These are phyloP conservation scores for Volucella zonaria DNA, from an alignment of 2,888 invertebrate genomes.

Conservation along the genomic window DNA sequence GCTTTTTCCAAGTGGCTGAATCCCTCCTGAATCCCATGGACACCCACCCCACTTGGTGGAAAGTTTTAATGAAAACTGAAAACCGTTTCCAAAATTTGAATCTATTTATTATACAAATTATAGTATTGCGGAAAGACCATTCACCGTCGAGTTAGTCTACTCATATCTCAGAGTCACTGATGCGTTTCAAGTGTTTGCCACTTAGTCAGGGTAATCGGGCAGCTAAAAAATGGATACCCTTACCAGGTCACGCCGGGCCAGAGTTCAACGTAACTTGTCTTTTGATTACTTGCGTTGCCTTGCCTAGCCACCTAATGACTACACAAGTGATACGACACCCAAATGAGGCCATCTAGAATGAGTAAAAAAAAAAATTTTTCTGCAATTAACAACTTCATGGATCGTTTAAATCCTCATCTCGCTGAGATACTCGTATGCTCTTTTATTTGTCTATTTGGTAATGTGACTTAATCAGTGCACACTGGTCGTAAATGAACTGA, in stretches of 20 bases:
- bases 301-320: too few species aligned
- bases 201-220: neutral
- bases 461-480: neutral
- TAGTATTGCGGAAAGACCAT: neutral
- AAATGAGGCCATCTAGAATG: too few species aligned
- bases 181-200: constrained; percentile 23
- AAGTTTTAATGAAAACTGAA: constrained; percentile 19
- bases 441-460: neutral
- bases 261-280: too few species aligned
- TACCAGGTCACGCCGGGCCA: neutral
- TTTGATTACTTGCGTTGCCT: too few species aligned
- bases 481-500: too few species aligned
- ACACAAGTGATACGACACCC: too few species aligned
- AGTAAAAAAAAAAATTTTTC: neutral
- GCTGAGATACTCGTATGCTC: neutral
- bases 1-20: neutral
- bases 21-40: neutral
- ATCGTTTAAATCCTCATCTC: constrained; percentile 6
- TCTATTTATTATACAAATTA: constrained; percentile 21
- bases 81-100: neutral
- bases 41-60: neutral
- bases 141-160: neutral
- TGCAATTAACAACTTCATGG: constrained; percentile 13
- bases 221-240: neutral
- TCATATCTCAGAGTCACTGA: constrained; percentile 8